Percentiles rank a stretch among this genome's conserved stretches.
These are phyloP conservation scores for Nautilus pompilius DNA, from an alignment of 1,140 invertebrate species.

Conservation along the genomic window DNA sequence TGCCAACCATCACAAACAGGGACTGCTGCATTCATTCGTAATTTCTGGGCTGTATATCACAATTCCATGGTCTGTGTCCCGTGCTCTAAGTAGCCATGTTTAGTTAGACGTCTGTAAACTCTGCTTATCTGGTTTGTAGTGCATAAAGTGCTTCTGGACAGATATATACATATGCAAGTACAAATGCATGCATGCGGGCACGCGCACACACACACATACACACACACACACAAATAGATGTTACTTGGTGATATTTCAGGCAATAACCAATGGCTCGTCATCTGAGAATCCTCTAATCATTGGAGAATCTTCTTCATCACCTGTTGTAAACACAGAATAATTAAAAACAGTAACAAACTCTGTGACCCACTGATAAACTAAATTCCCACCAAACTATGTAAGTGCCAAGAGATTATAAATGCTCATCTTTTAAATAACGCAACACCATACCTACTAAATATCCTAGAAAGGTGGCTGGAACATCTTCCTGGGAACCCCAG, in stretches of 20 bases:
- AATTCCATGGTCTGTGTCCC: too few relatives aligned
- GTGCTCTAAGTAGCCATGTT: too few relatives aligned
- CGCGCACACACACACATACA: too few relatives aligned
- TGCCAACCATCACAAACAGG: too few relatives aligned
- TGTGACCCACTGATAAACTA: neutral
- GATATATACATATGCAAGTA: too few relatives aligned
- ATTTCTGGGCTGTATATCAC: too few relatives aligned
- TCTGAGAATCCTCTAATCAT: constrained; percentile 88
- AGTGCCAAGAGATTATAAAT: neutral
- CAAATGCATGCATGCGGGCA: too few relatives aligned
- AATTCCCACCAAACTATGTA: neutral
- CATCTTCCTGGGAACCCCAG: neutral
- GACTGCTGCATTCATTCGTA: too few relatives aligned
- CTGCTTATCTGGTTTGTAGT: too few relatives aligned
- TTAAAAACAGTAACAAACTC: neutral
- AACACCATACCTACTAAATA: neutral
- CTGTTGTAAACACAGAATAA: constrained; percentile 50
- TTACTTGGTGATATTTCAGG: constrained; percentile 63
- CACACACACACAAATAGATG: too few relatives aligned
- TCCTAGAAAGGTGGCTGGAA: neutral
- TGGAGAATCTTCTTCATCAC: constrained; percentile 83
- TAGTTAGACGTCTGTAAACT: too few relatives aligned
- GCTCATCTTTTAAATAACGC: neutral
- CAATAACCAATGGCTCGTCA: constrained; percentile 88
- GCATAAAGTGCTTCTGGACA: too few relatives aligned